A percentile compares a stretch with the other conserved stretches of the same genome.
Conservation (phyloP, 2,113 vertebrate species). For the Pogona vitticeps region DNA sequence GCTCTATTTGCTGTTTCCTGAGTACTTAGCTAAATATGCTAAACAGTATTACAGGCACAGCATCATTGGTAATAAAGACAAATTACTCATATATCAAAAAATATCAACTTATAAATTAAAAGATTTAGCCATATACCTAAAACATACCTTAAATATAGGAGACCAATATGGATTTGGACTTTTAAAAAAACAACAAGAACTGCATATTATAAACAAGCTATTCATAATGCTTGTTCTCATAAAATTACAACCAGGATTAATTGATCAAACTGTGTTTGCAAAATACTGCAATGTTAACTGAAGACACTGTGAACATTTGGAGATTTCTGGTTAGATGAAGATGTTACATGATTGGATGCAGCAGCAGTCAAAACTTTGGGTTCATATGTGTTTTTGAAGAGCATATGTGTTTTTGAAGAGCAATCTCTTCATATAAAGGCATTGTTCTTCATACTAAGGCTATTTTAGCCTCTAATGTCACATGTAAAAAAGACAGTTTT, state of each 20-base stretch:
- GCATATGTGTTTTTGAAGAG: constrained; percentile 68
- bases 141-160: background rate
- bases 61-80: background rate
- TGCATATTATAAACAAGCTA: constrained; percentile 37
- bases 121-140: no score
- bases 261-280: constrained; percentile 54
- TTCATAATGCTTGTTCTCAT: constrained; percentile 35
- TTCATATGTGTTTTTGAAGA: constrained; percentile 69
- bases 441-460: constrained; percentile 52
- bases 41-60: background rate
- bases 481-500: constrained; percentile 48
- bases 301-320: constrained; percentile 66
- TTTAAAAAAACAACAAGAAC: background rate
- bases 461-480: constrained; percentile 57
- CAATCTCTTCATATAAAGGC: constrained; percentile 63
- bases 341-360: constrained; percentile 63
- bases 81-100: background rate
- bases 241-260: constrained; percentile 64
- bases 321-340: constrained; percentile 64
- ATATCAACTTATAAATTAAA: no score
- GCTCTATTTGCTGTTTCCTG: background rate
- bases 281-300: constrained; percentile 65
- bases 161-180: background rate
- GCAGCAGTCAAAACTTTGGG: constrained; percentile 64
- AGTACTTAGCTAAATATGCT: background rate